Percentiles rank a stretch among this genome's conserved stretches.
These are phyloP conservation scores for Drosophila percnosoma DNA, from an alignment of 2,888 invertebrate genomes.

Conservation along the genomic window DNA sequence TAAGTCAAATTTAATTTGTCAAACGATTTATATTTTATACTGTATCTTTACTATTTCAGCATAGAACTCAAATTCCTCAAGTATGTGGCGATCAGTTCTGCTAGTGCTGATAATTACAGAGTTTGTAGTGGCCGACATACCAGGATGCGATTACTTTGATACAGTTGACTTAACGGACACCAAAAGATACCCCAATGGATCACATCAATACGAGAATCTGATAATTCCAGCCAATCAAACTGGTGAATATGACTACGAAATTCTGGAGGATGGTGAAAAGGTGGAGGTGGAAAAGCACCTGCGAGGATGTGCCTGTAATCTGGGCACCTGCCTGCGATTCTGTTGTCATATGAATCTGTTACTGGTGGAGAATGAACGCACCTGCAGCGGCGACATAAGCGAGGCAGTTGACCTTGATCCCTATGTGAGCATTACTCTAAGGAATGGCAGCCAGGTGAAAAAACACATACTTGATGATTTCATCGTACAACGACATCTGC, in stretches of 20 bases:
- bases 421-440: constrained; percentile 28
- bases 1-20: no score
- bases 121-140: constrained; percentile 26
- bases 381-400: constrained; percentile 13
- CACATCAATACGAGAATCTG: constrained; percentile 62
- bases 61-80: background rate
- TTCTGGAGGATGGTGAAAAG: constrained; percentile 18
- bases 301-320: constrained; percentile 73
- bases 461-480: constrained; percentile 34
- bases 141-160: constrained; percentile 66
- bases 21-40: background rate
- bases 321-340: constrained; percentile 79
- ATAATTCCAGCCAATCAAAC: constrained; percentile 57
- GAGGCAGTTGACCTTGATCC: constrained; percentile 10
- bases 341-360: constrained; percentile 57
- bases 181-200: constrained; percentile 50
- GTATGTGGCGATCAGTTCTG: constrained; percentile 11
- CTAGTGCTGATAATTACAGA: background rate
- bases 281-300: constrained; percentile 36
- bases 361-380: constrained; percentile 2
- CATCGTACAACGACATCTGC: constrained; percentile 36
- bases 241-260: constrained; percentile 56
- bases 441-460: constrained; percentile 2
- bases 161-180: constrained; percentile 62
- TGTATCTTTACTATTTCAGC: background rate